Base-by-base conservation (phyloP, 2,888 invertebrate species). In the Meteorus colon region DNA sequence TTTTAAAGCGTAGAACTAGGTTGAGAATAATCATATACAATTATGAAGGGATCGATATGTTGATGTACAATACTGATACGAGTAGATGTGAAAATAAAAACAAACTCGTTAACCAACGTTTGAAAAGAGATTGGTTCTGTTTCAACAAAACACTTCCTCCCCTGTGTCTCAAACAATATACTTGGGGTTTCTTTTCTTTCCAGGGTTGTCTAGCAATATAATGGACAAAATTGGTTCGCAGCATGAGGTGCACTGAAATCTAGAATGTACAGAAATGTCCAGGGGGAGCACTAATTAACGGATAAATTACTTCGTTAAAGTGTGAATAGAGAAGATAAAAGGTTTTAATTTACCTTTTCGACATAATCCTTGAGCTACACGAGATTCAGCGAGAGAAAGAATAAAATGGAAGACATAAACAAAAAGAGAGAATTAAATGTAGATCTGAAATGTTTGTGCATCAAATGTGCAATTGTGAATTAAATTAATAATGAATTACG, bases 261-360 rank as follows among this genome's bases (percentile, higher is more conserved):
- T 48, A 16, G n/a, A 48, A n/a, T 48, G n/a, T n/a, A 48, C 48
- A 48, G n/a, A 48, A 48, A 48, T n/a, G 48, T 48, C 48, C 48
- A 48, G 48, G 48, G 41, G 12, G 41, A 41, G 41, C 41, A 12
- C 41, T 41, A 41, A 41, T 41, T n/a, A 48, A 48, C n/a, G n/a
- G 48, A 48, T 48, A n/a, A 48, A n/a, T 48, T 48, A 48, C 48
- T 48, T 48, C 41, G 41, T 41, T 48, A 16, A 48, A 48, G 48
- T 41, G 48, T 48, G 4, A 48, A 48, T n/a, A 48, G 4, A n/a
- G 14, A 24, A 45, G 48, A 48, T 16, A 16, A 48, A 48, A n/a
- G 16, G 48, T n/a, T n/a, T n/a, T 48, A n/a, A n/a, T 16, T n/a
- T 48, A 48, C 48, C 16, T n/a, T 48, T 48, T 48, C 4, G 48